These are phyloP conservation scores for Podotricha telesiphe DNA, from an alignment of 2,888 invertebrate genomes.

Conservation along the genomic window DNA sequence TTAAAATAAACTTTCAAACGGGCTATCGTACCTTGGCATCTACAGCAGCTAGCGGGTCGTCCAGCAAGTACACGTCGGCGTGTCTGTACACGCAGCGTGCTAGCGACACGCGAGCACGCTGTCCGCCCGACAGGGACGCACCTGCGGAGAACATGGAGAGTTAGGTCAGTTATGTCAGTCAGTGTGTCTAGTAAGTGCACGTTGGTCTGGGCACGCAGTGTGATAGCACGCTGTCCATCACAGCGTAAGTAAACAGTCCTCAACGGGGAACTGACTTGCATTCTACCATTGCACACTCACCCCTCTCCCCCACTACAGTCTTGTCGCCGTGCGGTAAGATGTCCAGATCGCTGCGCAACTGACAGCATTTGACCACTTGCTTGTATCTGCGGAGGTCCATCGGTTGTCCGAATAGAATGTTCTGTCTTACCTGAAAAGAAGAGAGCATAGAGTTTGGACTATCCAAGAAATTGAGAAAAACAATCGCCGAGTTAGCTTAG, in stretches of 20 bases:
- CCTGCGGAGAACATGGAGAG: slow-evolving; percentile 57
- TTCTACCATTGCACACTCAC: slow-evolving; percentile 49
- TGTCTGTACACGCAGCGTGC: slow-evolving; percentile 84
- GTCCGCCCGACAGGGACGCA: slow-evolving; percentile 87
- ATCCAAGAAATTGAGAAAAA: no score
- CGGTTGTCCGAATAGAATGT: slow-evolving; percentile 89
- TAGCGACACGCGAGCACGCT: slow-evolving; percentile 84
- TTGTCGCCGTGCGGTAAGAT: slow-evolving; percentile 86
- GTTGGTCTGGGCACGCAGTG: no score
- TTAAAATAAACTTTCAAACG: no score
- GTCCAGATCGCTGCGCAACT: slow-evolving; percentile 84
- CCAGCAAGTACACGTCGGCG: slow-evolving; percentile 86
- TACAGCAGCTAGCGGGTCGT: slow-evolving; percentile 85
- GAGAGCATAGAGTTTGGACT: background rate
- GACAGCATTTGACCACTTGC: slow-evolving; percentile 83
- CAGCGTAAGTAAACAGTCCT: background rate
- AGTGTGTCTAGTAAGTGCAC: background rate
- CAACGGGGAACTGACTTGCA: background rate
- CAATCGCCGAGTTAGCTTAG: no score
- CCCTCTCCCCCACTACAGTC: slow-evolving; percentile 88
- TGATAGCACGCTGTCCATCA: no score
- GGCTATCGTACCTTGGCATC: slow-evolving; percentile 86
- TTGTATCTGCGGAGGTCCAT: slow-evolving; percentile 82
- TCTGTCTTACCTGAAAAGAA: slow-evolving; percentile 85
- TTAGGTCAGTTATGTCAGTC: background rate